Evolutionary conservation across 2,797 vertebrate genomes (phyloP).

Genomic region (Anabas testudineus): DNA sequence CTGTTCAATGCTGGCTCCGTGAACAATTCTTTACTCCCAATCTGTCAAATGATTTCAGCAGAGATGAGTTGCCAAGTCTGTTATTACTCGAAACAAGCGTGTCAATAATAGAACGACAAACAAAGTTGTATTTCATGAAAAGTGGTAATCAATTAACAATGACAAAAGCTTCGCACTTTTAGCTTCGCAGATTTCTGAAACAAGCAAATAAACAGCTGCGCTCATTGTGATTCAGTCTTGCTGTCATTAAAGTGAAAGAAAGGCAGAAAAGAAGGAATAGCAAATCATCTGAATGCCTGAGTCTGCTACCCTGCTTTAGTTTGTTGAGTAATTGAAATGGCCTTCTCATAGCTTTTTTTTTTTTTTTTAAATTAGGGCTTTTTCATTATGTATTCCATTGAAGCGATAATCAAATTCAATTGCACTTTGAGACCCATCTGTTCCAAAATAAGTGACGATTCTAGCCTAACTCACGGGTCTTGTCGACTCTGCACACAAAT

Average conservation of each 20-base stretch:
- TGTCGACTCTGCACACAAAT: slow-evolving; percentile 52
- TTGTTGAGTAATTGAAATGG: slow-evolving; percentile 56
- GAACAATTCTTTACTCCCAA: slow-evolving; percentile 54
- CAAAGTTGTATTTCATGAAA: slow-evolving; percentile 55
- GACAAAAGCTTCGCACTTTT: slow-evolving; percentile 37
- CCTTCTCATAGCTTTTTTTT: slow-evolving; percentile 66
- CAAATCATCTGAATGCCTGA: slow-evolving; percentile 13
- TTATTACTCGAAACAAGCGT: slow-evolving; percentile 58
- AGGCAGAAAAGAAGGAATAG: slow-evolving; percentile 21
- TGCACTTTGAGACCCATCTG: slow-evolving; percentile 71
- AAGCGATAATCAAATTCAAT: slow-evolving; percentile 69
- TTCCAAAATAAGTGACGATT: slow-evolving; percentile 68
- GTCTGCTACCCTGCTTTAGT: slow-evolving; percentile 34
- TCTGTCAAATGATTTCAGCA: slow-evolving; percentile 55
- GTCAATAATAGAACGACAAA: slow-evolving; percentile 49
- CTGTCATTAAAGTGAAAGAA: slow-evolving; percentile 28
- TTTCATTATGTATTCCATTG: slow-evolving; percentile 61
- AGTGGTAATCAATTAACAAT: slow-evolving; percentile 60
- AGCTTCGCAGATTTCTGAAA: slow-evolving; percentile 51
- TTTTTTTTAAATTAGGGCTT: slow-evolving; percentile 53
- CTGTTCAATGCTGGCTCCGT: slow-evolving; percentile 20
- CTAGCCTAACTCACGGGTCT: slow-evolving; percentile 35
- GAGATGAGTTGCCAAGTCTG: slow-evolving; percentile 37
- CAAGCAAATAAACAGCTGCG: slow-evolving; percentile 52
- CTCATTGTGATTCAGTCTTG: slow-evolving; percentile 29